These are phyloP conservation scores for Triplophysa dalaica DNA, from an alignment of 2,113 vertebrate species.

Conservation along the genomic window DNA sequence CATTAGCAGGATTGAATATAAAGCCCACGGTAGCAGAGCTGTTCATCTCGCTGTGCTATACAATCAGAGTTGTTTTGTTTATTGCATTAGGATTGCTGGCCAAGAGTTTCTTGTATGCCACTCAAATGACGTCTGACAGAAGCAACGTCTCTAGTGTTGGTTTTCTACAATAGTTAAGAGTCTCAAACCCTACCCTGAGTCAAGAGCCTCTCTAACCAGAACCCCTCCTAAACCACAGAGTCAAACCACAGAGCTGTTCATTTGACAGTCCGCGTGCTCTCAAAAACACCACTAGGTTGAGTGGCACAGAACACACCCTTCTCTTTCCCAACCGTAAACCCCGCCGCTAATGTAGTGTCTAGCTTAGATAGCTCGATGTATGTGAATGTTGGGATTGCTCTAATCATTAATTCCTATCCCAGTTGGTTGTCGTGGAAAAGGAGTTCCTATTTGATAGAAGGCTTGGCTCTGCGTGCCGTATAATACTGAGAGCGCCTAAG, in stretches of 20 bases:
- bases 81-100: slow-evolving; percentile 1
- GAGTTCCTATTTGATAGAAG: slow-evolving; percentile 82
- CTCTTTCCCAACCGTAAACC: slow-evolving; percentile 9
- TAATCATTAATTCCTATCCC: slow-evolving; percentile 49
- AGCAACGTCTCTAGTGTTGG: not conserved
- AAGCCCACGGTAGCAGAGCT: not conserved
- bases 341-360: slow-evolving; percentile 33
- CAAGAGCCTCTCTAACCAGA: slow-evolving; percentile 14
- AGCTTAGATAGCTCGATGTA: slow-evolving; percentile 48
- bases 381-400: slow-evolving; percentile 53
- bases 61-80: slow-evolving; percentile 16
- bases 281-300: not conserved
- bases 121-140: not conserved
- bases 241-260: not conserved
- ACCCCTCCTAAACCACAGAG: not conserved
- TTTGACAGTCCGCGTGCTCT: not conserved
- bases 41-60: slow-evolving; percentile 9
- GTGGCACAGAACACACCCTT: slow-evolving; percentile 16
- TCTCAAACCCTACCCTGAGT: not conserved
- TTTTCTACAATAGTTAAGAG: not conserved
- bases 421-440: slow-evolving; percentile 61
- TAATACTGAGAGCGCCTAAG: slow-evolving; percentile 81
- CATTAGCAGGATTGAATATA: slow-evolving; percentile 8
- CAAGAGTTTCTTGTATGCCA: not conserved
- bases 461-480: slow-evolving; percentile 80